Evolutionary conservation across 2,888 invertebrate species (phyloP).

Genomic region (Polyommatus iphigenia): DNA sequence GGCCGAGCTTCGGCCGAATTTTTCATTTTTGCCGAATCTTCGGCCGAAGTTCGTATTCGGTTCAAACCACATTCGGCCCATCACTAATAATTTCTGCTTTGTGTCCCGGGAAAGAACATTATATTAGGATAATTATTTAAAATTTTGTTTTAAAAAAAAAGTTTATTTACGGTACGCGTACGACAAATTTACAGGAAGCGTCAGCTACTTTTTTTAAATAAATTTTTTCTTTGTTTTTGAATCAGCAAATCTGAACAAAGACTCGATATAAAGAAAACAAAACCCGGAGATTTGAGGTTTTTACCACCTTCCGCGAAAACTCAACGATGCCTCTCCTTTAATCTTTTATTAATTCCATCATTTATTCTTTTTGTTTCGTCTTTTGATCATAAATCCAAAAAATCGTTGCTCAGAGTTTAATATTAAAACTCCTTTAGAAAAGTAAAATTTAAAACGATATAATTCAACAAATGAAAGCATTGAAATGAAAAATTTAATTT

Average conservation of each 20-base stretch:
- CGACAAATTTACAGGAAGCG: no score
- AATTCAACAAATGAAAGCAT: not conserved
- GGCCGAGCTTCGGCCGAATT: no score
- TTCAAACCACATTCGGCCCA: no score
- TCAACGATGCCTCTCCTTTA: not conserved
- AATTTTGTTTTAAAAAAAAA: no score
- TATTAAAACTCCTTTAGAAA: not conserved
- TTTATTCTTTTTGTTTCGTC: not conserved
- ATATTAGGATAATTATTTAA: no score
- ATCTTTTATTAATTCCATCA: not conserved
- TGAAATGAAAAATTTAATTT: not conserved
- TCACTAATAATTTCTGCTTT: no score
- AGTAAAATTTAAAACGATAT: not conserved
- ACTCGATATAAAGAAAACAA: not conserved
- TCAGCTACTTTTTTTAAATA: not conserved
- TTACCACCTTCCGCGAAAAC: not conserved
- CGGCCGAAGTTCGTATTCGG: no score
- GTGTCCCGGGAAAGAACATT: no score
- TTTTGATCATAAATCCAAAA: slow-evolving; percentile 8
- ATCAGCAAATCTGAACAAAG: not conserved
- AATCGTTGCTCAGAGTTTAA: not conserved
- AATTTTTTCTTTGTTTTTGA: not conserved
- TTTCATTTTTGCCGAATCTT: no score
- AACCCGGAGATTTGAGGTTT: not conserved
- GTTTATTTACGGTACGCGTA: no score